Percentiles rank a stretch among this genome's conserved stretches.
Conservation (phyloP, 2,797 vertebrate species). For the Macrochelys suwanniensis region DNA sequence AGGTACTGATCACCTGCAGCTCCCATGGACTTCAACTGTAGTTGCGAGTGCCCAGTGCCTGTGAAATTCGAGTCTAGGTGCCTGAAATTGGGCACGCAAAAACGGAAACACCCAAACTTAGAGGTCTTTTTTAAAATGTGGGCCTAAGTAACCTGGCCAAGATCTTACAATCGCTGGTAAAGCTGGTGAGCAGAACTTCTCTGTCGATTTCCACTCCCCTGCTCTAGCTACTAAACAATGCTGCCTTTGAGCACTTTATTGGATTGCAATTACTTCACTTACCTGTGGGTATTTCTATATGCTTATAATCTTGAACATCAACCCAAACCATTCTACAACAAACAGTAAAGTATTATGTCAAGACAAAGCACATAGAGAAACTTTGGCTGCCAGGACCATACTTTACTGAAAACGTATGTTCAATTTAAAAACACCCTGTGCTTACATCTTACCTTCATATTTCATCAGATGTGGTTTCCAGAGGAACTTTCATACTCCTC, state of each 20-base stretch:
- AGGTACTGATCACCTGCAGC: neutral
- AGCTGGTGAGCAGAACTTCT: neutral
- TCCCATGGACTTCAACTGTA: neutral
- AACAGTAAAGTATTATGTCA: neutral
- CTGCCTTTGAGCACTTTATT: rapidly evolving
- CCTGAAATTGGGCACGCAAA: neutral
- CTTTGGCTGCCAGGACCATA: neutral
- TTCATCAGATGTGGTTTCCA: neutral
- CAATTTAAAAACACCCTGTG: neutral
- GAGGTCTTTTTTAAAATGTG: neutral
- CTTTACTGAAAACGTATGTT: neutral
- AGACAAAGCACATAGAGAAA: neutral
- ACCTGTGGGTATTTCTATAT: rapidly evolving
- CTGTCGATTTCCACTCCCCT: neutral
- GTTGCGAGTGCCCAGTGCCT: neutral
- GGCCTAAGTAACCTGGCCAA: rapidly evolving
- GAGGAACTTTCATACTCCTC: neutral
- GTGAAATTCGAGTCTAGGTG: neutral
- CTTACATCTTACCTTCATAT: neutral
- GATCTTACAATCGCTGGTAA: rapidly evolving
- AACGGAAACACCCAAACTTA: neutral
- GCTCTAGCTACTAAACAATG: neutral
- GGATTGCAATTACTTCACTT: rapidly evolving
- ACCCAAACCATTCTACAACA: neutral
- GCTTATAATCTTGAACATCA: rapidly evolving